These are phyloP conservation scores for Tangara arthus DNA, from an alignment of 2,797 vertebrate genomes.

Conservation along the genomic window DNA sequence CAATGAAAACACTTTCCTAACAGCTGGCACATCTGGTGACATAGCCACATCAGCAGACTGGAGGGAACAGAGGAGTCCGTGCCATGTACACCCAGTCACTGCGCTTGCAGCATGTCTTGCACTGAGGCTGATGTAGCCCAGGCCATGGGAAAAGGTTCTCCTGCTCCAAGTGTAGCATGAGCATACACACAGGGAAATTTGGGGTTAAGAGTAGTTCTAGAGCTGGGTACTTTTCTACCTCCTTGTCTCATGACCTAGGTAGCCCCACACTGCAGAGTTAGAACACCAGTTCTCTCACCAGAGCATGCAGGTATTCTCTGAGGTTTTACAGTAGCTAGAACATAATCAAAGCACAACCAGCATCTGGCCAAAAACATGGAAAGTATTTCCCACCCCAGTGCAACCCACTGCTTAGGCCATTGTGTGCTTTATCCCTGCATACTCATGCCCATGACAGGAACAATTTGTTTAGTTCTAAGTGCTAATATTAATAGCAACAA, in stretches of 20 bases:
- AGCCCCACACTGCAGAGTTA: background rate
- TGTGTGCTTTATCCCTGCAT: background rate
- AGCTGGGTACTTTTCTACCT: background rate
- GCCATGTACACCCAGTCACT: background rate
- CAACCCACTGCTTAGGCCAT: background rate
- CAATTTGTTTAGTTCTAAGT: background rate
- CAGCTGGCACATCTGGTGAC: background rate
- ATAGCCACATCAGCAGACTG: background rate
- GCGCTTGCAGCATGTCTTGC: background rate
- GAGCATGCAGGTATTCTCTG: background rate
- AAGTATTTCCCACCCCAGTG: background rate
- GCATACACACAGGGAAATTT: background rate
- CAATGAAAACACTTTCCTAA: background rate
- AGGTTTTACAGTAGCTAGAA: background rate
- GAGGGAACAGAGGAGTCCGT: background rate
- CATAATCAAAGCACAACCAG: background rate
- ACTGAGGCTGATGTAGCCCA: background rate
- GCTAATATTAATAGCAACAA: background rate
- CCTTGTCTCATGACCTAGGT: background rate
- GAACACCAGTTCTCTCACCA: background rate
- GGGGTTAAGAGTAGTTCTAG: background rate
- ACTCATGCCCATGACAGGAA: background rate
- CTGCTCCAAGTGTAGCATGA: background rate
- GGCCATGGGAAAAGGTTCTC: background rate
- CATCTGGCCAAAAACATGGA: background rate